These are phyloP conservation scores for Tupaia chinensis DNA, from an alignment of 2,113 vertebrate species.

Conservation along the genomic window DNA sequence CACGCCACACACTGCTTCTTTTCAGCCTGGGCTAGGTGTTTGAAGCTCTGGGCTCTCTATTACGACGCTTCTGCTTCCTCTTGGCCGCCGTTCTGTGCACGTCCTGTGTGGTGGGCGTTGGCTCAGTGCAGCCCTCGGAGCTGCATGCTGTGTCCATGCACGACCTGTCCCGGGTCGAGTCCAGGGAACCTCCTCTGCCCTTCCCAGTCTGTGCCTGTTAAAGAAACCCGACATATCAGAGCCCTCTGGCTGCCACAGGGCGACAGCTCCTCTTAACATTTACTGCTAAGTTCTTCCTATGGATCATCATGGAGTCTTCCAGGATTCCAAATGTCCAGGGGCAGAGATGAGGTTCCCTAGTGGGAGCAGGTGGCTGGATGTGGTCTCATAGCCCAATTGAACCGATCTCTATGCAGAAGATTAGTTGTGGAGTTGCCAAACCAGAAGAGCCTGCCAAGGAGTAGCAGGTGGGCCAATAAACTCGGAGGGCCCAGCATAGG, in stretches of 20 bases:
- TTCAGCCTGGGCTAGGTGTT: neutral
- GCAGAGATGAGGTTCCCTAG: no score
- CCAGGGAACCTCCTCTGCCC: neutral
- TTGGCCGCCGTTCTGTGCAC: neutral
- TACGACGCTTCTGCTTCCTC: neutral
- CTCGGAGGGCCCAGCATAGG: neutral
- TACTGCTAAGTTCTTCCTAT: neutral
- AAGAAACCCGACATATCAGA: neutral
- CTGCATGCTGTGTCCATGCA: neutral
- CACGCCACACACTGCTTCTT: neutral
- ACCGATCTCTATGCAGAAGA: neutral
- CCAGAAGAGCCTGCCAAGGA: neutral
- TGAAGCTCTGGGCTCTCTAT: neutral
- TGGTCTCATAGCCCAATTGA: neutral
- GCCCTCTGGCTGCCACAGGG: neutral
- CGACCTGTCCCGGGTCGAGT: neutral
- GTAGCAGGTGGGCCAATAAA: neutral
- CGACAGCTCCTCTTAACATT: neutral
- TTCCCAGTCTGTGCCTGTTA: neutral
- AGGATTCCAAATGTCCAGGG: neutral
- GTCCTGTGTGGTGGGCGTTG: neutral
- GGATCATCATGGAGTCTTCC: neutral
- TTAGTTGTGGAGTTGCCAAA: neutral
- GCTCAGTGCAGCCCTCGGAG: neutral
- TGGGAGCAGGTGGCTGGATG: neutral